phyloP scores from a whole-genome alignment of 2,113 vertebrate genomes.

The Rostratula benghalensis region DNA sequence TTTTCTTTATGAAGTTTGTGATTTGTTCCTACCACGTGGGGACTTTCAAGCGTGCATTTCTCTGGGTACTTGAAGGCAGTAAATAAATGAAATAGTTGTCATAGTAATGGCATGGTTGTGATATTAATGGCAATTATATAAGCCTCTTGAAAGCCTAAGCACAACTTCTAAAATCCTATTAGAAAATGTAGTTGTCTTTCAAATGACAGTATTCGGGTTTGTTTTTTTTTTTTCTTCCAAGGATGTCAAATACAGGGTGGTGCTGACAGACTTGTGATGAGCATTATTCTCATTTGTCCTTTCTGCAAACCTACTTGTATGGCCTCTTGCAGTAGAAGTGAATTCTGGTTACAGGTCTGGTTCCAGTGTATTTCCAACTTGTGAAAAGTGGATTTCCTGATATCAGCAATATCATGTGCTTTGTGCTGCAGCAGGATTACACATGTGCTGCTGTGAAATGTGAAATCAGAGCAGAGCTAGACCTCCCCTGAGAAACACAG shows the following conservation, averaged over 20 bases:
- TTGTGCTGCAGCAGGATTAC: slow-evolving; percentile 50
- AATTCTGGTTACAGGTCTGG: background rate
- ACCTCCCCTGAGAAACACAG: slow-evolving; percentile 77
- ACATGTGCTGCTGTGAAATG: slow-evolving; percentile 62
- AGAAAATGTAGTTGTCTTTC: background rate
- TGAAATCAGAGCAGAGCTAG: slow-evolving; percentile 69
- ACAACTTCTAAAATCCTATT: background rate
- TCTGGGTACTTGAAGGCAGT: background rate
- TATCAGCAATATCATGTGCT: background rate
- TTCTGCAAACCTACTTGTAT: background rate
- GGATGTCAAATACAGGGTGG: background rate
- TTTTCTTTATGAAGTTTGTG: background rate
- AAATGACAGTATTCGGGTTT: background rate
- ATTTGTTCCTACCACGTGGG: accelerated
- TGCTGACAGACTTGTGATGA: background rate
- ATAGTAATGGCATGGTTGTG: background rate
- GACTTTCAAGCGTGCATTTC: background rate
- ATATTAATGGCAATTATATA: background rate
- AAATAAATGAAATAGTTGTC: background rate
- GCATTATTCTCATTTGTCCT: background rate
- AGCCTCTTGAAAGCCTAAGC: background rate
- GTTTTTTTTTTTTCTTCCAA: background rate
- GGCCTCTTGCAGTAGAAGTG: background rate
- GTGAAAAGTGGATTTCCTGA: slow-evolving; percentile 29
- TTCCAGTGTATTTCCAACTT: background rate